Conservation (phyloP, 37 sponge, comb jelly and placozoan species). For the Ianthella basta region DNA sequence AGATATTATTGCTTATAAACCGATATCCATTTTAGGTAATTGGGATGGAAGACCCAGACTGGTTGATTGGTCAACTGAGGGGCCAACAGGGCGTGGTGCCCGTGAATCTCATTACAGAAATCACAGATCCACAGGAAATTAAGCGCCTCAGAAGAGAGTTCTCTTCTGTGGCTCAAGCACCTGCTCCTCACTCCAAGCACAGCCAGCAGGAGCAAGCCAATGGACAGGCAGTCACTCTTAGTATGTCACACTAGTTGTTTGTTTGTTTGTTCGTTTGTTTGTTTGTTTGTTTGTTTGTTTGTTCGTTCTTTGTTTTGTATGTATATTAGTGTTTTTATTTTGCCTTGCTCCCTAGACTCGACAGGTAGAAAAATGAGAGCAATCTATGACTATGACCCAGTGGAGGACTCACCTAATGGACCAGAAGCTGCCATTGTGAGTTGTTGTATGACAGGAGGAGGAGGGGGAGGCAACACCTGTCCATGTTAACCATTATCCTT, state of each 20-base stretch:
- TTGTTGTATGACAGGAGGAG: neutral
- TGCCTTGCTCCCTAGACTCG: neutral
- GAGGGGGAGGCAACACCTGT: neutral
- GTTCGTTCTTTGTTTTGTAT: too few species aligned
- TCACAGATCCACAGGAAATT: neutral
- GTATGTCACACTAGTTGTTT: constrained; percentile 1
- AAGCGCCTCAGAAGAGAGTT: neutral
- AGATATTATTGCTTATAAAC: neutral
- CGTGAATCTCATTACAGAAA: neutral
- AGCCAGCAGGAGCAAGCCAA: neutral
- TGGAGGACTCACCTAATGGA: constrained; percentile 60
- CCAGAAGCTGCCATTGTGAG: constrained; percentile 15
- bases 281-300: neutral
- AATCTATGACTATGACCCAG: constrained; percentile 59
- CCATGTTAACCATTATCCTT: neutral
- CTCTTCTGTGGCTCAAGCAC: too few species aligned
- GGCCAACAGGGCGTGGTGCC: constrained; percentile 21
- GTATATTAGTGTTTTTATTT: neutral
- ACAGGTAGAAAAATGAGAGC: constrained; percentile 51
- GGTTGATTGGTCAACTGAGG: constrained; percentile 19
- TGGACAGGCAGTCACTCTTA: neutral
- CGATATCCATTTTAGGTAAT: constrained; percentile 16
- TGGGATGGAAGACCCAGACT: constrained; percentile 1
- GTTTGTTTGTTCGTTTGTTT: neutral
- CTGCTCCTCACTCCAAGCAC: neutral